Base-by-base conservation (phyloP, 1,140 invertebrate genomes). In the Lethrus apterus region DNA sequence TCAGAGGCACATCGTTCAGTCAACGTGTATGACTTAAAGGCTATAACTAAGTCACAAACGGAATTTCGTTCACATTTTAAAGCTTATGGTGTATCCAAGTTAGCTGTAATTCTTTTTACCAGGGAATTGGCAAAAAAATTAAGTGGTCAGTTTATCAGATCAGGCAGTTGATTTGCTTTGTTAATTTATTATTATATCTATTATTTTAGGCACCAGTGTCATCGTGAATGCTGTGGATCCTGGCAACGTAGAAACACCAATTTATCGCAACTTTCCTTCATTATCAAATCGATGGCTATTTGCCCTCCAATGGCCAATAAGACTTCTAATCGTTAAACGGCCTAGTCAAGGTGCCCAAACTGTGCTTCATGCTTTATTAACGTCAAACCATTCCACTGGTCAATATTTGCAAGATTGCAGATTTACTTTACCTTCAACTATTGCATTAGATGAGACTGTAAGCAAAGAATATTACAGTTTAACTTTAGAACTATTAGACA, bases 171-270 rank as follows among this genome's bases (percentile, higher is more conserved):
- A 5, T 33, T 5, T 33, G 14, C 13, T 33, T 14, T n/a, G 24
- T 7, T 26, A 26, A 26, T 34, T 34, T 14, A 17, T 36, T 13
- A 36, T n/a, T 23, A 21, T 49, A 9, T 34, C 41, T 44, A 34
- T 43, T 49, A 21, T 60, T 64, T 43, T 42, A 64, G 62, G 54
- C 35, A 58, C 63, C 34, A 62, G 62, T 29, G 50, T 68, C 23
- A 51, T 59, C 10, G 57, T 64, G 14, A 62, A 65, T 38, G 59
- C 59, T 42, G 67, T 60, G n/a, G 58, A 70, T 52, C 68, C 68
- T 15, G 68, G 68, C 29, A 67, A 67, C 34, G 58, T 60, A 4
- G 63, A 69, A 50, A 68, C 66, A 2, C 13, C 36, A 2, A 62
- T 70, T 30, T 66, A 55, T 46, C 48, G 65, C 19, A 42, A 66